These are phyloP conservation scores for Coreoperca whiteheadi DNA, from an alignment of 2,113 vertebrate species.

Conservation along the genomic window DNA sequence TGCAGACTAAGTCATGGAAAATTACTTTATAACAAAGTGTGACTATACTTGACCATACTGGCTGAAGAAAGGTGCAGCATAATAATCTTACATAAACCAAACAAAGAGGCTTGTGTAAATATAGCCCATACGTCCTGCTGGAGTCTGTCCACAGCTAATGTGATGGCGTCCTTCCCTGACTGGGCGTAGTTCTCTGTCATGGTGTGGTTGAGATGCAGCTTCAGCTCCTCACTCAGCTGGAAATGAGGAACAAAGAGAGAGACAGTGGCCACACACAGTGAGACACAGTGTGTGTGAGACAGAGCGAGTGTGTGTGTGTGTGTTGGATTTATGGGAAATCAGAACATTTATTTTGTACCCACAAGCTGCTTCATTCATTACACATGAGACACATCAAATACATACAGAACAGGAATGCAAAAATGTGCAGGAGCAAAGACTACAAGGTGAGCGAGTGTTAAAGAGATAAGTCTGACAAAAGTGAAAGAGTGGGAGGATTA, in stretches of 20 bases:
- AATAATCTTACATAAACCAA: slow-evolving; percentile 15
- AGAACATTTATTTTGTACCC: not conserved
- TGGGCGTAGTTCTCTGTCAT: slow-evolving; percentile 87
- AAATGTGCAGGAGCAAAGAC: slow-evolving; percentile 1
- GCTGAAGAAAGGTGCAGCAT: not conserved
- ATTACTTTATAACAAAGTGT: not conserved
- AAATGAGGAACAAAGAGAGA: slow-evolving; percentile 21
- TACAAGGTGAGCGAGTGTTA: not conserved
- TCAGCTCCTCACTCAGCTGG: slow-evolving; percentile 89
- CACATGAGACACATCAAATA: not conserved
- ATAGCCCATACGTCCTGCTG: slow-evolving; percentile 87
- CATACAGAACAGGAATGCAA: not conserved
- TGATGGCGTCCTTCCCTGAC: slow-evolving; percentile 82
- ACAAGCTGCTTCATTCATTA: slow-evolving; percentile 7
- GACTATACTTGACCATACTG: not conserved
- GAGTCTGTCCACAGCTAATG: slow-evolving; percentile 85
- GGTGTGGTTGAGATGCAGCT: slow-evolving; percentile 86
- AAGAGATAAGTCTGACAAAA: slow-evolving; percentile 13
- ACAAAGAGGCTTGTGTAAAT: not conserved
- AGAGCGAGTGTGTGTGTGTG: not conserved
- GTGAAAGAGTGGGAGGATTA: slow-evolving; percentile 27
- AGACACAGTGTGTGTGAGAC: not conserved
- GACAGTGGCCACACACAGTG: not conserved
- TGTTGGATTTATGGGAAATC: slow-evolving; percentile 7
- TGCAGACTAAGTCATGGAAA: slow-evolving; percentile 11